Conservation (phyloP, 2,113 vertebrate species). For the Sinocyclocheilus rhinocerous region DNA sequence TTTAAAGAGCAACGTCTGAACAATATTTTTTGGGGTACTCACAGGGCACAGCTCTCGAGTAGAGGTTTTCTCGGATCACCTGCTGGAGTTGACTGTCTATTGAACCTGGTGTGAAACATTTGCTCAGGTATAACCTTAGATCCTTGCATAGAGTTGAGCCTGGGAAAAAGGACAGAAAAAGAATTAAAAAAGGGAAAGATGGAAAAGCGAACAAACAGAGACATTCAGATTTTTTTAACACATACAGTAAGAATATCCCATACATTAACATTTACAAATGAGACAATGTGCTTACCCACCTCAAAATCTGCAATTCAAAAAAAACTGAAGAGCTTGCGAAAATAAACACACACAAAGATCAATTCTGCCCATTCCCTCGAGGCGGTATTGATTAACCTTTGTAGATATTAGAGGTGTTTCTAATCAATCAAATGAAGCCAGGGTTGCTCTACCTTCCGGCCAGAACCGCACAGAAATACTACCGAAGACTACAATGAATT, state of each 20-base stretch:
- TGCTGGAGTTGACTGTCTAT: slow-evolving; percentile 81
- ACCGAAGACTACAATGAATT: background rate
- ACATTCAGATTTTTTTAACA: background rate
- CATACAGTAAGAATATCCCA: slow-evolving; percentile 17
- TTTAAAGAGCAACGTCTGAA: background rate
- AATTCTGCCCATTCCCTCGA: slow-evolving; percentile 18
- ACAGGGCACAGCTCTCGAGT: slow-evolving; percentile 79
- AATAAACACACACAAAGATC: slow-evolving; percentile 32
- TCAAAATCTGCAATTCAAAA: slow-evolving; percentile 43
- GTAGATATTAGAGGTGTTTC: slow-evolving; percentile 44
- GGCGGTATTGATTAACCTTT: slow-evolving; percentile 53
- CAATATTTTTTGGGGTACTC: slow-evolving; percentile 43
- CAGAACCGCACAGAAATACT: background rate
- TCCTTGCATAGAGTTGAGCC: slow-evolving; percentile 79
- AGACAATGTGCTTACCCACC: slow-evolving; percentile 24
- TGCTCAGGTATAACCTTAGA: slow-evolving; percentile 79
- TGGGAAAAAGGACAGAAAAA: slow-evolving; percentile 42
- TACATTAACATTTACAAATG: slow-evolving; percentile 29
- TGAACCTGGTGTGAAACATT: slow-evolving; percentile 79
- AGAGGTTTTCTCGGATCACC: slow-evolving; percentile 80
- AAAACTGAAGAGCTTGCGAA: slow-evolving; percentile 31
- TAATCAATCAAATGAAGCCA: slow-evolving; percentile 49
- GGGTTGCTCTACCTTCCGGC: background rate
- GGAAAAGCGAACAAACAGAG: background rate
- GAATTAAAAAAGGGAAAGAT: background rate